Conservation (phyloP, 2,797 vertebrate genomes). For the Nannoperca obscura region DNA sequence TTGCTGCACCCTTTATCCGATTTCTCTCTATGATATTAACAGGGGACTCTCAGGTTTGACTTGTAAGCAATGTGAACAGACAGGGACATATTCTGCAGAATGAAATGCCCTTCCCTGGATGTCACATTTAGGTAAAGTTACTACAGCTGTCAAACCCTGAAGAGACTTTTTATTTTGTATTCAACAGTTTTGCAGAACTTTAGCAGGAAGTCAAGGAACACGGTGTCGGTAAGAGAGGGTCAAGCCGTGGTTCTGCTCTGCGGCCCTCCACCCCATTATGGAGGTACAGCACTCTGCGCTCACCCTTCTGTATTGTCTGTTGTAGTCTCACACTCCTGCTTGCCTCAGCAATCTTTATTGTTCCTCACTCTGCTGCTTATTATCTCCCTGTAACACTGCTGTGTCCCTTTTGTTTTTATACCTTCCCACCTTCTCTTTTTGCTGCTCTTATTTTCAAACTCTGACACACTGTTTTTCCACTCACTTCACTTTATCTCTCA, state of each 20-base stretch:
- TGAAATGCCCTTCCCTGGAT: conserved; percentile 45
- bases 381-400: conserved; percentile 56
- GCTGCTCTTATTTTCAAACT: conserved; percentile 33
- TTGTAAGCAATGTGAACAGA: conserved; percentile 24
- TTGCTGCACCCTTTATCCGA: conserved; percentile 23
- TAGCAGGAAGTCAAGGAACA: conserved; percentile 89
- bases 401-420: conserved; percentile 63
- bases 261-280: conserved; percentile 91
- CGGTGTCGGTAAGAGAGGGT: conserved; percentile 91
- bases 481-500: conserved; percentile 62
- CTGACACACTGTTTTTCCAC: conserved; percentile 43
- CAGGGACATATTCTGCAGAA: conserved; percentile 33
- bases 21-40: conserved; percentile 48
- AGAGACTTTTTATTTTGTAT: conserved; percentile 32
- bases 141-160: conserved; percentile 44
- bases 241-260: conserved; percentile 96
- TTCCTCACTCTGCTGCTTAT: conserved; percentile 63
- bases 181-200: conserved; percentile 93
- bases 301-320: conserved; percentile 51
- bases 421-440: conserved; percentile 17
- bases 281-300: conserved; percentile 85
- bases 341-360: conserved; percentile 70
- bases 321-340: conserved; percentile 49
- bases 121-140: conserved; percentile 31
- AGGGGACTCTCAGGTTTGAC: conserved; percentile 18